Evolutionary conservation across 2,113 vertebrate species (phyloP).

Genomic region (Salminus brasiliensis): DNA sequence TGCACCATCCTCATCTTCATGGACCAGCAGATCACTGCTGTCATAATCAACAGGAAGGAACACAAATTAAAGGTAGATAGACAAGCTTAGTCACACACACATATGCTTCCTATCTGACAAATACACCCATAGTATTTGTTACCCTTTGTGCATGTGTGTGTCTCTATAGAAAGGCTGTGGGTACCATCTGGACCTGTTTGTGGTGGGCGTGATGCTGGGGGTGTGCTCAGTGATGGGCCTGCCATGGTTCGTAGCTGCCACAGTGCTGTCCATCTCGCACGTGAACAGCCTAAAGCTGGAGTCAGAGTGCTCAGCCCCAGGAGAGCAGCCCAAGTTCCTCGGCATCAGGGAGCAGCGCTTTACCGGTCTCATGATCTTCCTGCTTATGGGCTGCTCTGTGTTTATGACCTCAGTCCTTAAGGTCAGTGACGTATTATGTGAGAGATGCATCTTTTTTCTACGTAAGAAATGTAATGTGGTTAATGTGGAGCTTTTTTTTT

Average conservation of each 20-base stretch:
- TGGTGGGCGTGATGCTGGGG: slow-evolving; percentile 96
- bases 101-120: neutral
- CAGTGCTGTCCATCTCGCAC: slow-evolving; percentile 97
- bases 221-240: slow-evolving; percentile 97
- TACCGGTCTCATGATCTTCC: slow-evolving; percentile 98
- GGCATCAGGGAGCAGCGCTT: slow-evolving; percentile 97
- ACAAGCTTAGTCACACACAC: neutral
- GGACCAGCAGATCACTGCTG: slow-evolving; percentile 99
- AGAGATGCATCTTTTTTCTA: neutral
- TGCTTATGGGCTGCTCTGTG: slow-evolving; percentile 97
- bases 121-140: neutral
- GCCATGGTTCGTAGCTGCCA: slow-evolving; percentile 98
- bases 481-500: slow-evolving; percentile 31
- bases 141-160: slow-evolving; percentile 1
- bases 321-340: slow-evolving; percentile 97
- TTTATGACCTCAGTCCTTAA: slow-evolving; percentile 98
- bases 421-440: slow-evolving; percentile 70
- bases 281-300: slow-evolving; percentile 98
- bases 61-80: slow-evolving; percentile 93
- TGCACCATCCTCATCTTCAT: slow-evolving; percentile 99
- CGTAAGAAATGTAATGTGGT: neutral
- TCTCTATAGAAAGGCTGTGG: slow-evolving; percentile 90
- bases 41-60: slow-evolving; percentile 99
- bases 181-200: slow-evolving; percentile 95
- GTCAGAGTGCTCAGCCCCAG: slow-evolving; percentile 96